phyloP scores from a whole-genome alignment of 2,797 vertebrate species.

The Silurus aristotelis region DNA sequence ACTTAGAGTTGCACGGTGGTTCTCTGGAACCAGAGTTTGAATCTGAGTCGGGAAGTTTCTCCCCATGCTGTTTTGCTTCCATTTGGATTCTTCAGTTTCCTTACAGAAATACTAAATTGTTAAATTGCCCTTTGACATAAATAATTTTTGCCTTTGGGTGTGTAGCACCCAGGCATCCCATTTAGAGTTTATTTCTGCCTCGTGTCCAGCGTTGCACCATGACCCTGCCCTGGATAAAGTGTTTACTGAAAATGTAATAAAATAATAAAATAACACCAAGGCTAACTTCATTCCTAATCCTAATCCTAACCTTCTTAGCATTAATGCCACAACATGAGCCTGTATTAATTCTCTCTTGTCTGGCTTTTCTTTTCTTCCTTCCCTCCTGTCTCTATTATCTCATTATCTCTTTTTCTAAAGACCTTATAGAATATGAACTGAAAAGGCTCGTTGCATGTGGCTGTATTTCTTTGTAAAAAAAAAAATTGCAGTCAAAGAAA shows the following conservation, averaged over 20 bases:
- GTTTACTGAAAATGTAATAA: background rate
- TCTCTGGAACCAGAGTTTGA: background rate
- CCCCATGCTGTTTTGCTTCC: background rate
- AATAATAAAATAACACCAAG: background rate
- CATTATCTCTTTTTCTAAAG: background rate
- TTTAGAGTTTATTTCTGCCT: background rate
- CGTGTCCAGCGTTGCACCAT: background rate
- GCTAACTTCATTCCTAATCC: background rate
- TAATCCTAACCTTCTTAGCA: background rate
- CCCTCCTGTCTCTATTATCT: background rate
- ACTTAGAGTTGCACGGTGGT: background rate
- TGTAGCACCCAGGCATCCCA: background rate
- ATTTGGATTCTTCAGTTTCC: background rate
- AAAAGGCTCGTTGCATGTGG: slow-evolving; percentile 33
- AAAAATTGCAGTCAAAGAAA: slow-evolving; percentile 36
- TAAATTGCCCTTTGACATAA: background rate
- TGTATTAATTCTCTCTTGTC: background rate
- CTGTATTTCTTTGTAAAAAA: slow-evolving; percentile 21
- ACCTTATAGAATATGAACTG: slow-evolving; percentile 28
- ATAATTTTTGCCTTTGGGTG: background rate
- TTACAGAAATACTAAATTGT: background rate
- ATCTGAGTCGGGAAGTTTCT: background rate
- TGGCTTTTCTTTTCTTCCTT: background rate
- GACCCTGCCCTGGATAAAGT: background rate
- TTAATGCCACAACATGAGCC: background rate